Percentiles rank a stretch among this genome's conserved stretches.
Evolutionary conservation across 2,888 invertebrate species (phyloP).

Genomic region (Incurvaria masculella): DNA sequence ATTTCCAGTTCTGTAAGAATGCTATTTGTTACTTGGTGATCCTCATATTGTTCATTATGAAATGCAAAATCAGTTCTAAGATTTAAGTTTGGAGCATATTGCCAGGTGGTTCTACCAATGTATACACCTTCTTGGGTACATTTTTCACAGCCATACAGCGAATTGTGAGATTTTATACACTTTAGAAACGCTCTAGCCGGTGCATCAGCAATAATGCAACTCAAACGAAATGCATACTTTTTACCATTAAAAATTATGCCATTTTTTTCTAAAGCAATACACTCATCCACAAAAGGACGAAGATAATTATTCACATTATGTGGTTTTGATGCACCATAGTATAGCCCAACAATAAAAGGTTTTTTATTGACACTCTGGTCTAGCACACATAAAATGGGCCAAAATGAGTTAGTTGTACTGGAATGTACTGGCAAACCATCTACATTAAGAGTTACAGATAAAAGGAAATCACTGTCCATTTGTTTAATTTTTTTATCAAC

Average conservation of each 20-base stretch:
- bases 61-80: conserved; percentile 10
- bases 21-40: conserved; percentile 10
- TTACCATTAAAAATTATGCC: conserved; percentile 4
- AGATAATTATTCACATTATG: conserved; percentile 4
- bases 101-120: conserved; percentile 2
- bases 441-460: conserved; percentile 10
- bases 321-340: conserved; percentile 7
- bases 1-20: conserved; percentile 10
- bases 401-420: conserved; percentile 10
- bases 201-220: conserved; percentile 8
- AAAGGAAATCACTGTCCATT: neutral
- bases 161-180: conserved; percentile 12
- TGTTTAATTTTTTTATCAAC: conserved; percentile 2
- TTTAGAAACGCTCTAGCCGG: conserved; percentile 9
- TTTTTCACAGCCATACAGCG: conserved; percentile 10
- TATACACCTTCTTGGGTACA: conserved; percentile 9
- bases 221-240: conserved; percentile 5
- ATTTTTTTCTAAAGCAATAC: conserved; percentile 6
- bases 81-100: conserved; percentile 2
- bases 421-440: conserved; percentile 10
- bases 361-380: conserved; percentile 8
- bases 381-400: conserved; percentile 12
- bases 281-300: conserved; percentile 7
- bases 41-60: conserved; percentile 9
- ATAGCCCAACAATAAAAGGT: conserved; percentile 7